Percentiles rank a stretch among this genome's conserved stretches.
Evolutionary conservation across 2,888 invertebrate species (phyloP).

Genomic region (Notocelia uddmanniana): DNA sequence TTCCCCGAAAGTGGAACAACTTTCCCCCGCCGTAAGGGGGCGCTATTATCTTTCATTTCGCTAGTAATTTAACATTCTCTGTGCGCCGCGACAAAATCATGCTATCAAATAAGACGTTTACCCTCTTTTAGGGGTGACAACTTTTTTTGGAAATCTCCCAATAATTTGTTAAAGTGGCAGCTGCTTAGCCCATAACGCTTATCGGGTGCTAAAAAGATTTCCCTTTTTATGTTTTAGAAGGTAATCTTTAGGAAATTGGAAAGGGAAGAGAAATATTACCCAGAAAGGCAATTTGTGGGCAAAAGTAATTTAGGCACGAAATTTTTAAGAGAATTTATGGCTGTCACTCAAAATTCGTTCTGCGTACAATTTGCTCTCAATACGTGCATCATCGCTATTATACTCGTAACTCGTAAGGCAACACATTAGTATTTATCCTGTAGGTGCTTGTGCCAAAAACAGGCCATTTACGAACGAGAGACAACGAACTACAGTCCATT

Average conservation of each 20-base stretch:
- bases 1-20: conserved; percentile 70
- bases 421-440: too few species aligned
- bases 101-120: conserved; percentile 81
- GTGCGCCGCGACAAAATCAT: conserved; percentile 78
- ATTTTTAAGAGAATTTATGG: conserved; percentile 11
- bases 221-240: conserved; percentile 55
- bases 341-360: neutral
- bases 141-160: conserved; percentile 80
- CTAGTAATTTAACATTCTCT: conserved; percentile 84
- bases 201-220: conserved; percentile 78
- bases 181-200: conserved; percentile 82
- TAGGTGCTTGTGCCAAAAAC: too few species aligned
- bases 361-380: neutral
- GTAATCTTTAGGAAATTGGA: conserved; percentile 50
- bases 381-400: neutral
- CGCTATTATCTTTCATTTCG: conserved; percentile 85
- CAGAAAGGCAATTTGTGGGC: conserved; percentile 42
- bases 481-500: too few species aligned
- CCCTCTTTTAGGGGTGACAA: conserved; percentile 79
- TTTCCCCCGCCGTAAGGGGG: conserved; percentile 74
- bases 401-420: too few species aligned
- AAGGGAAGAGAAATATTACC: conserved; percentile 48
- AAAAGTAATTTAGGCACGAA: conserved; percentile 28
- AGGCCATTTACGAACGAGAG: too few species aligned
- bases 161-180: conserved; percentile 85